A percentile compares a stretch with the other conserved stretches of the same genome.
Evolutionary conservation across 1,140 invertebrate genomes (phyloP).

Genomic region (Ectropis grisescens): DNA sequence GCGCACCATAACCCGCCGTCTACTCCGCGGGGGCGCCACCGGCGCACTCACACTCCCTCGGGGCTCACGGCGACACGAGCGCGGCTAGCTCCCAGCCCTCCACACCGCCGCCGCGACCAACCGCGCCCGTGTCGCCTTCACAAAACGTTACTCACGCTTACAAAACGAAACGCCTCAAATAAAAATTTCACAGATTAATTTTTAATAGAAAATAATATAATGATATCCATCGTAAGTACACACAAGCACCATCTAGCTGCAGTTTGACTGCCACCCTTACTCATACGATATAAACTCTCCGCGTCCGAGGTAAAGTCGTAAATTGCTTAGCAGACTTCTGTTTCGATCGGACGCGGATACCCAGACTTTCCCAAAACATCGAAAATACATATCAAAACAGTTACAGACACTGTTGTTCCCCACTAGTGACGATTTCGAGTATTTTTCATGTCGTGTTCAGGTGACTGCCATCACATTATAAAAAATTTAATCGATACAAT

Average conservation of each 20-base stretch:
- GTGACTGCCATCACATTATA: too few species aligned
- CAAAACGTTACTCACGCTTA: constrained; percentile 14
- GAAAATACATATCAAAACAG: constrained; percentile 21
- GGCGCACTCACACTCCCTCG: neutral
- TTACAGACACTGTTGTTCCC: constrained; percentile 11
- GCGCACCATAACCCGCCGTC: constrained; percentile 62
- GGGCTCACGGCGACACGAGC: constrained; percentile 15
- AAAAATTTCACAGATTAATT: constrained; percentile 17
- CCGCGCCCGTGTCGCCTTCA: constrained; percentile 21
- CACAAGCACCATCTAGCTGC: constrained; percentile 51
- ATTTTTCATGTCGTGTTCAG: too few species aligned
- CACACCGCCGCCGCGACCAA: constrained; percentile 2
- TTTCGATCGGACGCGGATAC: constrained; percentile 7
- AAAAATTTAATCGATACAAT: too few species aligned
- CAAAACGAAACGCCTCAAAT: constrained; percentile 18
- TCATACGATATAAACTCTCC: constrained; percentile 23
- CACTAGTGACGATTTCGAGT: too few species aligned
- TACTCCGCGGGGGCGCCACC: constrained; percentile 14
- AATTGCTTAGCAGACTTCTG: constrained; percentile 9
- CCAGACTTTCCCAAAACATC: constrained; percentile 10
- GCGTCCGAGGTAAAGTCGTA: constrained; percentile 12
- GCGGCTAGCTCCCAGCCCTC: constrained; percentile 15
- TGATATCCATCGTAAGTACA: constrained; percentile 56
- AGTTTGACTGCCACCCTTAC: constrained; percentile 51
- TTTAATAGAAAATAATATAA: constrained; percentile 11